These are phyloP conservation scores for Quadroppia sp. DNA, from an alignment of 2,888 invertebrate species.

Conservation along the genomic window DNA sequence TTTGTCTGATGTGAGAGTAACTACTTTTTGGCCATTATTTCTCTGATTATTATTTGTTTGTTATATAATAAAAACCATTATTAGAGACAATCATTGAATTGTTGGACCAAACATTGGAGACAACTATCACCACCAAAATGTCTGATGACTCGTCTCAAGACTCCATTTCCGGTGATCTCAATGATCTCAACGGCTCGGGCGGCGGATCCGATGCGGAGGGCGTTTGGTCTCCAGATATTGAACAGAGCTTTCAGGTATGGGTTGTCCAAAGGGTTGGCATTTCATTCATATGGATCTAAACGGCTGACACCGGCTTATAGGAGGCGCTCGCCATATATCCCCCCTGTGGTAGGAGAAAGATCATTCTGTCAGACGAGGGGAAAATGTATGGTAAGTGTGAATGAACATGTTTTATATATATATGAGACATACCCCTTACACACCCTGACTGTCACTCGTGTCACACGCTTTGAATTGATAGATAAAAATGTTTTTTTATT, in stretches of 20 bases:
- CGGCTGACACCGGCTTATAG: conserved; percentile 48
- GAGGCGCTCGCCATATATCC: conserved; percentile 99
- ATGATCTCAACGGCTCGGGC: conserved; percentile 46
- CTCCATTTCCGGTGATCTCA: background rate
- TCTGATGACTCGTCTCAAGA: conserved; percentile 42
- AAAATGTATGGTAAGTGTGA: conserved; percentile 97
- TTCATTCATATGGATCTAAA: too few species aligned
- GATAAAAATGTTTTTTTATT: background rate
- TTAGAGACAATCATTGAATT: too few species aligned
- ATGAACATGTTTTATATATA: background rate
- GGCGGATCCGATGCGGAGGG: conserved; percentile 80
- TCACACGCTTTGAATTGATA: background rate
- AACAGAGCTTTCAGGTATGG: conserved; percentile 86
- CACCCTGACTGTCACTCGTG: too few species aligned
- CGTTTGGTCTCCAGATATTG: conserved; percentile 99
- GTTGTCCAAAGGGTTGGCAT: too few species aligned
- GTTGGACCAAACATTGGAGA: too few species aligned
- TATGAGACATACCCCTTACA: too few species aligned
- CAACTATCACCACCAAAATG: conserved; percentile 40
- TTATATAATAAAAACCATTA: too few species aligned
- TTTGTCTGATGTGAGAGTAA: too few species aligned
- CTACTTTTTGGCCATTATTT: too few species aligned
- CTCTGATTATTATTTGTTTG: too few species aligned
- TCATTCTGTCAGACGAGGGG: conserved; percentile 99
- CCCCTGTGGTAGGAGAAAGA: conserved; percentile 98